Percentiles rank a stretch among this genome's conserved stretches.
Conservation (phyloP, 1,140 invertebrate species). For the Lordiphosa mommai region DNA sequence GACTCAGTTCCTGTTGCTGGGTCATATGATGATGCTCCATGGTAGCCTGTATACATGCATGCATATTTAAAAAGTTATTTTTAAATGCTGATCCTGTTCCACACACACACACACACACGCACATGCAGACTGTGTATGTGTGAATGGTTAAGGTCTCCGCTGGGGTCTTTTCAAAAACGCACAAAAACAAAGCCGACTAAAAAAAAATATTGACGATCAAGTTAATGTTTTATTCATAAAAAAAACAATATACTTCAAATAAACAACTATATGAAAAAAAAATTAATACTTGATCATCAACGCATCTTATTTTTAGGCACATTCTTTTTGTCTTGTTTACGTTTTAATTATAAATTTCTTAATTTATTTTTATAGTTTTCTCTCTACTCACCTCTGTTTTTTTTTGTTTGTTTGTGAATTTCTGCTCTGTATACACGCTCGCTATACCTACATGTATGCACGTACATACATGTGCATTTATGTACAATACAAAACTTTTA, state of each 20-base stretch:
- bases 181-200: background rate
- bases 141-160: too few species aligned
- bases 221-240: background rate
- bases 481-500: conserved; percentile 13
- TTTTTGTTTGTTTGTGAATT: conserved; percentile 33
- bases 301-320: conserved; percentile 29
- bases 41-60: conserved; percentile 3
- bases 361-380: conserved; percentile 48
- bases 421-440: conserved; percentile 8
- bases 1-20: background rate
- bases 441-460: background rate
- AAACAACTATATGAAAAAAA: conserved; percentile 27
- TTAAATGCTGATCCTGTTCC: too few species aligned
- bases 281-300: conserved; percentile 12
- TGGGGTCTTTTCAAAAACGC: conserved; percentile 7
- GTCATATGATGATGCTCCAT: background rate
- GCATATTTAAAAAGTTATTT: background rate
- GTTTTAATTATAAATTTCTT: conserved; percentile 35
- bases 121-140: too few species aligned
- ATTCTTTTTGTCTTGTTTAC: conserved; percentile 8
- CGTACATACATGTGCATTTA: conserved; percentile 13
- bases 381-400: conserved; percentile 29
- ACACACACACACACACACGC: too few species aligned
- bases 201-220: conserved; percentile 2
- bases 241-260: conserved; percentile 24